These are phyloP conservation scores for Nymphicus hollandicus DNA, from an alignment of 2,113 vertebrate genomes.

Conservation along the genomic window DNA sequence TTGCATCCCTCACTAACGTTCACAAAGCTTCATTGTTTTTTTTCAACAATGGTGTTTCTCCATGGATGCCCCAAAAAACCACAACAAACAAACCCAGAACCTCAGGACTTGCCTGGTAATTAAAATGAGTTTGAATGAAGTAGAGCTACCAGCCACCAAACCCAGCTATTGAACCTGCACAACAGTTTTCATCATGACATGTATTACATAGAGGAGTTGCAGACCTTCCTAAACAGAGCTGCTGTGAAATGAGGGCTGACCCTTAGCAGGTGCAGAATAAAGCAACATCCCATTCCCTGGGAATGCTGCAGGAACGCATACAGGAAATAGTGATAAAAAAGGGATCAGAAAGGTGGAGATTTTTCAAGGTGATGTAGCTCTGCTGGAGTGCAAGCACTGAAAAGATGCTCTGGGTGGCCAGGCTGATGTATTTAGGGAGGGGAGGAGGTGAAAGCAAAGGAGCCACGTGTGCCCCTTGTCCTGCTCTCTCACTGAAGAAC, in stretches of 20 bases:
- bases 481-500: background rate
- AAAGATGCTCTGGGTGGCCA: background rate
- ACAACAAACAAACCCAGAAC: background rate
- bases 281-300: fast-evolving
- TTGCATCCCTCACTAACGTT: background rate
- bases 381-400: background rate
- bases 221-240: background rate
- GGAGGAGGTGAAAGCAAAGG: background rate
- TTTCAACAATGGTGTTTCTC: background rate
- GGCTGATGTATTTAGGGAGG: fast-evolving
- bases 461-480: fast-evolving
- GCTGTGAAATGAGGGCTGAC: background rate
- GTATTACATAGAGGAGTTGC: background rate
- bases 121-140: background rate
- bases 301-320: background rate
- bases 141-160: background rate
- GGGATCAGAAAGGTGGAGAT: background rate
- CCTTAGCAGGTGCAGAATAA: background rate
- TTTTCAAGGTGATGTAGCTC: background rate
- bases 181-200: fast-evolving
- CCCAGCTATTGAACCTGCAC: background rate
- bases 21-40: background rate
- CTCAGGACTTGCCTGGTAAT: background rate
- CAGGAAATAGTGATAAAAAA: background rate
- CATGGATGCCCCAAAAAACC: background rate